These are phyloP conservation scores for Perizoma affinitatum DNA, from an alignment of 2,888 invertebrate species.

Conservation along the genomic window DNA sequence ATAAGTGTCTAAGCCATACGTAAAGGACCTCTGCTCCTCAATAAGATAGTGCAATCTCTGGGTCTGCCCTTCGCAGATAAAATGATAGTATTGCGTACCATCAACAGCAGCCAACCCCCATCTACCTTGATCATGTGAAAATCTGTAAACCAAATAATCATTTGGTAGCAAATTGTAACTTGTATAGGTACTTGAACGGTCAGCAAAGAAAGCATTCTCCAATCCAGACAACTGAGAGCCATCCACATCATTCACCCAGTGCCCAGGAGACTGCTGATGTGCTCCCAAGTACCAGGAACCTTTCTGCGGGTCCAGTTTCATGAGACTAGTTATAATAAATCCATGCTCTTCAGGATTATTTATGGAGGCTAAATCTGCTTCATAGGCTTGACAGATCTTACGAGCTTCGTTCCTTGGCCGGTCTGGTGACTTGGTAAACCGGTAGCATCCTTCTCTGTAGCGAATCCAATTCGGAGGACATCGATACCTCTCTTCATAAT, in stretches of 20 bases:
- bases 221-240: constrained; percentile 90
- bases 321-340: constrained; percentile 92
- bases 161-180: constrained; percentile 82
- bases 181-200: constrained; percentile 67
- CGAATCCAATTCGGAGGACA: constrained; percentile 96
- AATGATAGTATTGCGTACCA: constrained; percentile 90
- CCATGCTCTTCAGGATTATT: constrained; percentile 94
- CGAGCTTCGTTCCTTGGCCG: constrained; percentile 92
- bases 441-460: constrained; percentile 92
- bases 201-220: constrained; percentile 92
- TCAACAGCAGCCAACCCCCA: constrained; percentile 94
- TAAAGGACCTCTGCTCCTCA: constrained; percentile 90
- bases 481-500: constrained; percentile 72
- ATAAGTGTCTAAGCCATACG: constrained; percentile 92
- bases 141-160: constrained; percentile 92
- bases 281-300: constrained; percentile 94
- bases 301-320: constrained; percentile 92
- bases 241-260: constrained; percentile 93
- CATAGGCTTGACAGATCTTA: constrained; percentile 92
- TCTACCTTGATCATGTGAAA: constrained; percentile 87
- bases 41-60: constrained; percentile 87
- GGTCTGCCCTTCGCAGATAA: constrained; percentile 95
- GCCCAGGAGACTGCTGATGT: constrained; percentile 88
- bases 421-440: constrained; percentile 94
- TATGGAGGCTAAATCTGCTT: constrained; percentile 91